Conservation (phyloP, 2,113 vertebrate species). For the Sitta europaea region DNA sequence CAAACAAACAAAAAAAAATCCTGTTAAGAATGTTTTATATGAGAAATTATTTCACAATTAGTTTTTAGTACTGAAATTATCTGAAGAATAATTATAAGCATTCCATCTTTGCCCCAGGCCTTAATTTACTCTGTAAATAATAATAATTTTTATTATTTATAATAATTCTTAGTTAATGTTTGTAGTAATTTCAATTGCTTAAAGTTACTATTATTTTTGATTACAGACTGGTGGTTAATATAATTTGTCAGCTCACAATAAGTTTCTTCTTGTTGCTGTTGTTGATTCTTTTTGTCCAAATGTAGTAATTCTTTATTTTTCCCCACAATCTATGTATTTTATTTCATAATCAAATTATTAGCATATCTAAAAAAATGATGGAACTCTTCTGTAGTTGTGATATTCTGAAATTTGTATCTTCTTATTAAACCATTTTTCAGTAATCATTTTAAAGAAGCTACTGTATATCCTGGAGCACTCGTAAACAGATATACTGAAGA, state of each 20-base stretch:
- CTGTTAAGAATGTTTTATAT: background rate
- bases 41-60: background rate
- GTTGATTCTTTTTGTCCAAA: background rate
- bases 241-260: background rate
- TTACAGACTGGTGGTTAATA: background rate
- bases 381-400: background rate
- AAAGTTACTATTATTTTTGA: background rate
- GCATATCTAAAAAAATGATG: background rate
- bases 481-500: background rate
- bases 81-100: background rate
- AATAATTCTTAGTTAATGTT: background rate
- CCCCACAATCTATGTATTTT: background rate
- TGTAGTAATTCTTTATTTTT: background rate
- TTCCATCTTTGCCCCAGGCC: background rate
- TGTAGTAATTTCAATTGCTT: background rate
- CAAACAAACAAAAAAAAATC: background rate
- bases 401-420: background rate
- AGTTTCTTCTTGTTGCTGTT: background rate
- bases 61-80: background rate
- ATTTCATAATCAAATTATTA: background rate
- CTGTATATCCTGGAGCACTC: rapidly evolving
- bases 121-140: background rate
- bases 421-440: background rate
- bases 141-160: too few relatives aligned
- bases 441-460: background rate